phyloP scores from a whole-genome alignment of 30 jellyfish, hydroid and myxozoan species.

The Pelagia noctiluca region DNA sequence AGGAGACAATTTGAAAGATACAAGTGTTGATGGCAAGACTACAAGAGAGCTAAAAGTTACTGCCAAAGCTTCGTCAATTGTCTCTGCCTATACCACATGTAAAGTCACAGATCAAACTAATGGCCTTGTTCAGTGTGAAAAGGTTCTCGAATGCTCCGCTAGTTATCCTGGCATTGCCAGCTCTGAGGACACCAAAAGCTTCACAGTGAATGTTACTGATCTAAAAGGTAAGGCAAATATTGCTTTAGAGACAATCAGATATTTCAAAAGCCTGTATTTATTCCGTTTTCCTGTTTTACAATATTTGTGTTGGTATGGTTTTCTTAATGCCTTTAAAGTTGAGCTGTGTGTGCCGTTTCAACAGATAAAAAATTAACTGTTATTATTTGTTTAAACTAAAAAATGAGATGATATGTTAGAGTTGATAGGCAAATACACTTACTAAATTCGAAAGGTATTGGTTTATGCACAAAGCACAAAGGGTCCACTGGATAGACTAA shows the following conservation, averaged over 20 bases:
- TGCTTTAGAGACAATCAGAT: neutral
- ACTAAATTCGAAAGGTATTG: no score
- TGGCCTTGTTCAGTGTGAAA: conserved; percentile 47
- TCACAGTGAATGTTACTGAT: conserved; percentile 43
- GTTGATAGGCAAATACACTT: no score
- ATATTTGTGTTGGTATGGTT: no score
- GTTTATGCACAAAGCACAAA: no score
- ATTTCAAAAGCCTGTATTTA: no score
- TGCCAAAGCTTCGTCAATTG: conserved; percentile 20
- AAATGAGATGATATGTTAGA: no score
- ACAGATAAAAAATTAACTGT: no score
- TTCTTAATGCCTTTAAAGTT: no score
- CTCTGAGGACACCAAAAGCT: neutral
- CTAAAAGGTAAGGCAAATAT: conserved; percentile 17
- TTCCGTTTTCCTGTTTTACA: no score
- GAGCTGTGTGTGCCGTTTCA: no score
- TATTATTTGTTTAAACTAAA: no score
- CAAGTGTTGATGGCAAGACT: conserved; percentile 10
- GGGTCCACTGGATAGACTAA: no score
- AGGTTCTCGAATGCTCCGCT: conserved; percentile 29
- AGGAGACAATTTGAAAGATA: neutral
- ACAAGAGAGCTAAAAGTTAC: conserved; percentile 32
- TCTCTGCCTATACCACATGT: conserved; percentile 8
- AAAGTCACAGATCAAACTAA: neutral
- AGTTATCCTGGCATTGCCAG: conserved; percentile 13